These are phyloP conservation scores for Vombatus ursinus DNA, from an alignment of 2,113 vertebrate species.

Conservation along the genomic window DNA sequence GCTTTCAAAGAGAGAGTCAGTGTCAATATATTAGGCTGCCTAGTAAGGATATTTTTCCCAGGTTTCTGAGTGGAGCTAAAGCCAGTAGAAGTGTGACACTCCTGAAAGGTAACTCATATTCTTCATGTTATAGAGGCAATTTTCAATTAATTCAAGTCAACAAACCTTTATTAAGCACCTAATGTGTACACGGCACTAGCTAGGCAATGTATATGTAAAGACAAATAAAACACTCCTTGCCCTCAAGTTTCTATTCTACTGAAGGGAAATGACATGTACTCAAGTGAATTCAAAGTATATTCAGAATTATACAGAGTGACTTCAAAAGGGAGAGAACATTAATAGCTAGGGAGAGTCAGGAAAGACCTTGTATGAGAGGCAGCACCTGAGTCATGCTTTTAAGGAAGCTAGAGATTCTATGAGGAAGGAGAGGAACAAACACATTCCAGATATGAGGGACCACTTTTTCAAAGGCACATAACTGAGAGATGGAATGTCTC, in stretches of 20 bases:
- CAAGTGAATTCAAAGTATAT: no score
- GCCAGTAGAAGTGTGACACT: conserved; percentile 40
- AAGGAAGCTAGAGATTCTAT: neutral
- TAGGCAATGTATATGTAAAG: no score
- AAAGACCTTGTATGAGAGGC: neutral
- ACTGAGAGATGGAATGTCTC: neutral
- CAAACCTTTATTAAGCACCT: no score
- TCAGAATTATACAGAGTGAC: neutral
- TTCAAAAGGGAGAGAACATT: neutral
- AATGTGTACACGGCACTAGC: no score
- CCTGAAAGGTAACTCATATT: neutral
- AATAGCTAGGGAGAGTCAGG: neutral
- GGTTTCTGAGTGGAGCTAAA: conserved; percentile 1
- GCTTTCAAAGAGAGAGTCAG: neutral
- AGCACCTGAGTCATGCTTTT: neutral
- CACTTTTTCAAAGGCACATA: neutral
- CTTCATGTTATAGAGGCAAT: neutral
- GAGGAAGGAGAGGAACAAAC: neutral
- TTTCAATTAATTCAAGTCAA: no score
- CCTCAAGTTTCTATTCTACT: no score
- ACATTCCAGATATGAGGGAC: neutral
- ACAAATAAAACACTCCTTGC: no score
- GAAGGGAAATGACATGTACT: no score
- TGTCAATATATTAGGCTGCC: conserved; percentile 28
- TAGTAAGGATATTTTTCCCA: conserved; percentile 9